Percentiles rank a stretch among this genome's conserved stretches.
Evolutionary conservation across 2,113 vertebrate species (phyloP).

Genomic region (Oncorhynchus keta): DNA sequence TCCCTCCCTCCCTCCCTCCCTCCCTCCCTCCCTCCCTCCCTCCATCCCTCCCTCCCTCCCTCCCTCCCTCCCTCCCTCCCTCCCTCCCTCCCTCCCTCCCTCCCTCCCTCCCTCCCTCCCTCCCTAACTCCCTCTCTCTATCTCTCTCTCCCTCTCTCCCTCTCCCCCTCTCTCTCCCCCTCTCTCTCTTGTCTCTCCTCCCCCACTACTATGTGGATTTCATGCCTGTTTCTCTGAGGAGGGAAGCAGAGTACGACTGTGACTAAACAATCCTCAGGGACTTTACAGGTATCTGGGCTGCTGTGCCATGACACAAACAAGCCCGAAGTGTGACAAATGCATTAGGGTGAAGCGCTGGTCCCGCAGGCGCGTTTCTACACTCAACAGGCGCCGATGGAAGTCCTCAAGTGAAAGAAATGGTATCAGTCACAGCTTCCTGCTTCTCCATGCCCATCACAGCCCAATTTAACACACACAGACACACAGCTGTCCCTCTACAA

Average conservation of each 20-base stretch:
- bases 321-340: slow-evolving; percentile 77
- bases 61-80: slow-evolving; percentile 22
- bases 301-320: slow-evolving; percentile 45
- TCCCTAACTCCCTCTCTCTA: neutral
- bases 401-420: slow-evolving; percentile 62
- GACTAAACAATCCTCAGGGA: slow-evolving; percentile 59
- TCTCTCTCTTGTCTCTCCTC: neutral
- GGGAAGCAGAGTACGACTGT: slow-evolving; percentile 36
- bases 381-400: slow-evolving; percentile 61
- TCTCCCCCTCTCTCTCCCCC: too few relatives aligned
- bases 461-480: too few relatives aligned
- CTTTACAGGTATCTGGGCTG: slow-evolving; percentile 54
- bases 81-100: too few relatives aligned
- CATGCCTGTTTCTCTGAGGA: slow-evolving; percentile 36
- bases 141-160: too few relatives aligned
- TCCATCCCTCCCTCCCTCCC: slow-evolving; percentile 18
- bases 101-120: too few relatives aligned
- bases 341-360: slow-evolving; percentile 68
- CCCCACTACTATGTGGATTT: slow-evolving; percentile 55
- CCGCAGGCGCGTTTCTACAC: slow-evolving; percentile 63
- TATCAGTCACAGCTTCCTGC: slow-evolving; percentile 58
- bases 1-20: too few relatives aligned
- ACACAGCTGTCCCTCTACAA: too few relatives aligned
- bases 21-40: neutral
- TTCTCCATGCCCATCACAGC: too few relatives aligned